Base-by-base conservation (phyloP, 1,140 invertebrate genomes). In the Drosophila kikkawai region DNA sequence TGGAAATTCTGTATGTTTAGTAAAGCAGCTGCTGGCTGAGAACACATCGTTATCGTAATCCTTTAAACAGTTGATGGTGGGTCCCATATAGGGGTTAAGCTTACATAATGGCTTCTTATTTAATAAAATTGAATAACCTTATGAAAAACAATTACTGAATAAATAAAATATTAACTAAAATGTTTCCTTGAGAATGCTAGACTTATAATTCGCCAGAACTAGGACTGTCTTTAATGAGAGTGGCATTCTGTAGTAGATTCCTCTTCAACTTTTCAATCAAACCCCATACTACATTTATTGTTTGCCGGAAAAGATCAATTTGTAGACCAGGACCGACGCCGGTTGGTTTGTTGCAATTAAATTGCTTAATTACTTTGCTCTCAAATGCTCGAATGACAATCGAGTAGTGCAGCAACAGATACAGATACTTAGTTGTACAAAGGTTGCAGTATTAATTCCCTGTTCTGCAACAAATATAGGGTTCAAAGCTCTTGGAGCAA, bases 281-380 rank as follows among this genome's bases (percentile, higher is more conserved):
- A 56, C 2, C 42, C n/a, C 32, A 9, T 22, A 3, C 13, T 17
- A 32, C 13, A 9, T 34, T 39, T 67, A 55, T 55, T 1, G 13
- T 39, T 48, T 48, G 44, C 65, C 65, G 65, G 65, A 68, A 68
- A 47, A 66, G 17, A 50, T 74, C 56, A 79, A 80, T 74, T 51
- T 50, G 26, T 67, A 19, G 53, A 56, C 53, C 13, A 56, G 53
- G 8, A 56, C 13, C 19, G 36, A 37, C 13, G 53, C 2, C 15
- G 22, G 37, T 64, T 19, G 19, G 29, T 51, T 66, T 55, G 37
- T 36, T 15, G 59, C 53, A 59, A 56, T 42, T 64, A 37, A 68
- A 64, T 37, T 32, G 61, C 58, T 44, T 42, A 68, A 71, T 71
- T 55, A 50, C 44, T 75, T 47, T 69, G 50, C 47, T 58, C 59